Evolutionary conservation across 2,113 vertebrate species (phyloP).

Genomic region (Ptyas mucosa): DNA sequence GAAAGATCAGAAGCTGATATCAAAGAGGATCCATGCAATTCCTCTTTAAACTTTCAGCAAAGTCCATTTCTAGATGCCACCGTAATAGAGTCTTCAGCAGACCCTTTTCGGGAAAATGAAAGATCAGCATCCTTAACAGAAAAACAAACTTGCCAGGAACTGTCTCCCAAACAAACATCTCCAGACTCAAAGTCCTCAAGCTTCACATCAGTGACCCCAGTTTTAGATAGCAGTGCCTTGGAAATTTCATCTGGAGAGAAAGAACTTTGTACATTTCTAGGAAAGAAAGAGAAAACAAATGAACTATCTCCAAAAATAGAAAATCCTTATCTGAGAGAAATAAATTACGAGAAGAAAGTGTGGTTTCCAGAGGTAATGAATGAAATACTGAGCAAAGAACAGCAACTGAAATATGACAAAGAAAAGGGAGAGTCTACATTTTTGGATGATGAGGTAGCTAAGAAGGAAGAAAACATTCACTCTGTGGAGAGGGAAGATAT

Average conservation of each 20-base stretch:
- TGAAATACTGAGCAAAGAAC: slow-evolving; percentile 61
- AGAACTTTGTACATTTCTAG: slow-evolving; percentile 39
- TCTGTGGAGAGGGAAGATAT: slow-evolving; percentile 4
- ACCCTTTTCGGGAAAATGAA: slow-evolving; percentile 50
- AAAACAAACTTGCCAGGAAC: slow-evolving; percentile 35
- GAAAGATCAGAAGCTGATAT: slow-evolving; percentile 35
- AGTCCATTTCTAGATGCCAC: slow-evolving; percentile 38
- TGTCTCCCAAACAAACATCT: slow-evolving; percentile 35
- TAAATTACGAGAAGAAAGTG: slow-evolving; percentile 76
- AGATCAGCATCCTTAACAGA: slow-evolving; percentile 53
- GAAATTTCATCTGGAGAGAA: slow-evolving; percentile 3
- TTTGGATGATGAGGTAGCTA: slow-evolving; percentile 84
- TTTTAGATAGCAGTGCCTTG: slow-evolving; percentile 24
- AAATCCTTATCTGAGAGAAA: slow-evolving; percentile 63
- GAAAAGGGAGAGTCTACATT: slow-evolving; percentile 86
- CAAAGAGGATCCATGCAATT: slow-evolving; percentile 30
- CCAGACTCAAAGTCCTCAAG: slow-evolving; percentile 42
- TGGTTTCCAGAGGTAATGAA: slow-evolving; percentile 76
- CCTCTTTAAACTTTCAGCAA: slow-evolving; percentile 45
- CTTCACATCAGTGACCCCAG: slow-evolving; percentile 35
- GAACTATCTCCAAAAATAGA: slow-evolving; percentile 63
- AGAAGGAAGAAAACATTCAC: slow-evolving; percentile 43
- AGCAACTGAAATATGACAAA: slow-evolving; percentile 74
- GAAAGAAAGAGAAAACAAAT: slow-evolving; percentile 2
- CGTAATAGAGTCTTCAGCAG: slow-evolving; percentile 37